Percentiles rank a stretch among this genome's conserved stretches.
Evolutionary conservation across 2,113 vertebrate genomes (phyloP).

Genomic region (Columba livia): DNA sequence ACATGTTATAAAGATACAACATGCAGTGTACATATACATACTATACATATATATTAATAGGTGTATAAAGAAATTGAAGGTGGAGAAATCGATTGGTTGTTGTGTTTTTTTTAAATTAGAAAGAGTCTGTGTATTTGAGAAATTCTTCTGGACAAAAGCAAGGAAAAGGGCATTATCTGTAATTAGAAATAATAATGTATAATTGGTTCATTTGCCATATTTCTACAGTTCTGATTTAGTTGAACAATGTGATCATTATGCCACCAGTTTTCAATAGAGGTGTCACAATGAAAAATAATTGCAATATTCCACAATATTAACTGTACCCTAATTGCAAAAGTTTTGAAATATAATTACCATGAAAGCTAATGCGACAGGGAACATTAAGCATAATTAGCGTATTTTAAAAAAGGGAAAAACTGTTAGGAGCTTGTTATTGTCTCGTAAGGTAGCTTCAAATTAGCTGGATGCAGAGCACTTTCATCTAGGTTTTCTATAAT

Average conservation of each 20-base stretch:
- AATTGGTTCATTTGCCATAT: conserved; percentile 88
- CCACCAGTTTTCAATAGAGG: conserved; percentile 84
- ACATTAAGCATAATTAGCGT: conserved; percentile 89
- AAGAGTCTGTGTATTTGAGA: conserved; percentile 67
- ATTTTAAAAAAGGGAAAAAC: conserved; percentile 78
- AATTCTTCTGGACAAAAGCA: conserved; percentile 80
- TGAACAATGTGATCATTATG: conserved; percentile 87
- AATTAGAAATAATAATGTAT: conserved; percentile 88
- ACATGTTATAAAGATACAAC: fast-evolving
- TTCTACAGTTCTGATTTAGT: conserved; percentile 85
- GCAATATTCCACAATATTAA: conserved; percentile 89
- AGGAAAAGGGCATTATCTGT: conserved; percentile 84
- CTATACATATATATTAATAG: neutral
- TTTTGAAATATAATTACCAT: conserved; percentile 91
- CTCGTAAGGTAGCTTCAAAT: conserved; percentile 86
- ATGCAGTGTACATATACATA: too few relatives aligned
- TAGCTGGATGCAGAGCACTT: conserved; percentile 81
- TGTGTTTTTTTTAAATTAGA: conserved; percentile 10
- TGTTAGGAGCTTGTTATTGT: conserved; percentile 88
- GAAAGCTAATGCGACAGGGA: conserved; percentile 88
- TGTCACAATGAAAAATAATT: conserved; percentile 91
- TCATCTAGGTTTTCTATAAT: conserved; percentile 82
- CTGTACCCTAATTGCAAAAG: conserved; percentile 88
- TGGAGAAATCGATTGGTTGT: neutral
- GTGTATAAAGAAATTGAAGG: neutral